Base-by-base conservation (phyloP, 2,888 invertebrate species). In the Chymomyza procnemis region DNA sequence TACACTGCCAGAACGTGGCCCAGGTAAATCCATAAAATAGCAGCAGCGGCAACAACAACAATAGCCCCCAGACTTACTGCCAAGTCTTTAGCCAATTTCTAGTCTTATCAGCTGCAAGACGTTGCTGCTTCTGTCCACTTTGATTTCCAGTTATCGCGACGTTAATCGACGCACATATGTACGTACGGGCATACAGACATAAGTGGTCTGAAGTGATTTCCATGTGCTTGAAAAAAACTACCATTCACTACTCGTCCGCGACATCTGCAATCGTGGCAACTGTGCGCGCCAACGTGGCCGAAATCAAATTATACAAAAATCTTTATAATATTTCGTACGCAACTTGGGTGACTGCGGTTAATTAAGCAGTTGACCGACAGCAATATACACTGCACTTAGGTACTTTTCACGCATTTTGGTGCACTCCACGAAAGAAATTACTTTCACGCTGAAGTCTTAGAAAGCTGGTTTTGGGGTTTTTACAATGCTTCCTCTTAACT, bases 1-100 rank as follows among this genome's bases (percentile, higher is more conserved):
- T 66, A 82, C 88, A 74, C 79, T 91, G 76, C 91, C 91, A 46
- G 90, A 91, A 81, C 89, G 91, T 85, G 91, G 91, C 74, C 91
- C 91, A 91, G 91, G 91, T 91, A 90, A 90, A 67, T 60, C 41
- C 22, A 22, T n/a, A n/a, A n/a, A n/a, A n/a, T n/a, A n/a, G n/a
- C n/a, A n/a, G n/a, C n/a, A n/a, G n/a, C n/a, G n/a, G 4, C 22
- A 22, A 22, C 26, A 26, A 30, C 59, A 68, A n/a, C 50, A 63
- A 56, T 14, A 41, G 12, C 2, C 1, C 9, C 8, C 34, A 48
- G 12, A 18, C 41, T 19, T 64, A 56, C 30, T 46, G 18, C 50
- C 8, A 50, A 50, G 50, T 50, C 14, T 48, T 1, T 50, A 41
- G 1, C 6, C 9, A 41, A 41, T 12, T 41, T 34, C 8, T 26